These are phyloP conservation scores for Agriotes lineatus DNA, from an alignment of 2,888 invertebrate genomes.

Conservation along the genomic window DNA sequence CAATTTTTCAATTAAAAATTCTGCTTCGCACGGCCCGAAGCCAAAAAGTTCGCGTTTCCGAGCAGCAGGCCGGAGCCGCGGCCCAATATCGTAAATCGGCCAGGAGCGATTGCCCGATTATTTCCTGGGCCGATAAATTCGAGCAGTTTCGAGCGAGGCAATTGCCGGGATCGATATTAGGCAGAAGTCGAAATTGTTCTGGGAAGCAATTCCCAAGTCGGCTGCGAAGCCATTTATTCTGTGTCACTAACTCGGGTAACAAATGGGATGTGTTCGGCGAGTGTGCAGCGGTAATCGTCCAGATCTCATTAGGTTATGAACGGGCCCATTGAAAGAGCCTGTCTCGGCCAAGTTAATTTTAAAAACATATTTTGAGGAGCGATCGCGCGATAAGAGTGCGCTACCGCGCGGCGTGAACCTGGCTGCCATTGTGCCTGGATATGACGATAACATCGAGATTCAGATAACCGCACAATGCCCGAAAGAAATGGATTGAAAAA, in stretches of 20 bases:
- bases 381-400: slow-evolving; percentile 56
- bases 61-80: too few relatives aligned
- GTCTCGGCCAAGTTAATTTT: slow-evolving; percentile 61
- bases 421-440: slow-evolving; percentile 63
- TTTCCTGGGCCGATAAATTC: too few relatives aligned
- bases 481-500: slow-evolving; percentile 57
- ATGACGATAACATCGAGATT: slow-evolving; percentile 65
- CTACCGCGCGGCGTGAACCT: slow-evolving; percentile 62
- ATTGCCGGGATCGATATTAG: slow-evolving; percentile 29
- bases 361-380: slow-evolving; percentile 63
- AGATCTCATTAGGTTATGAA: slow-evolving; percentile 65
- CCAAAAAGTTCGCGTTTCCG: too few relatives aligned
- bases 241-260: slow-evolving; percentile 62
- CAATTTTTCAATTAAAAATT: too few relatives aligned
- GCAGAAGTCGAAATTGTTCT: slow-evolving; percentile 43
- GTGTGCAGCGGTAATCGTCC: slow-evolving; percentile 62
- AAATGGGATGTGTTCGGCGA: slow-evolving; percentile 58
- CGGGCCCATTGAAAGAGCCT: slow-evolving; percentile 59
- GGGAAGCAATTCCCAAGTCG: slow-evolving; percentile 45
- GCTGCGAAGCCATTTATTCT: slow-evolving; percentile 55
- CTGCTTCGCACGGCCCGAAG: too few relatives aligned
- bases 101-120: too few relatives aligned
- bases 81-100: too few relatives aligned
- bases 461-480: slow-evolving; percentile 58
- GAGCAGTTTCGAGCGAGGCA: too few relatives aligned